Conservation (phyloP, 2,797 vertebrate genomes). For the Xenentodon cancila region DNA sequence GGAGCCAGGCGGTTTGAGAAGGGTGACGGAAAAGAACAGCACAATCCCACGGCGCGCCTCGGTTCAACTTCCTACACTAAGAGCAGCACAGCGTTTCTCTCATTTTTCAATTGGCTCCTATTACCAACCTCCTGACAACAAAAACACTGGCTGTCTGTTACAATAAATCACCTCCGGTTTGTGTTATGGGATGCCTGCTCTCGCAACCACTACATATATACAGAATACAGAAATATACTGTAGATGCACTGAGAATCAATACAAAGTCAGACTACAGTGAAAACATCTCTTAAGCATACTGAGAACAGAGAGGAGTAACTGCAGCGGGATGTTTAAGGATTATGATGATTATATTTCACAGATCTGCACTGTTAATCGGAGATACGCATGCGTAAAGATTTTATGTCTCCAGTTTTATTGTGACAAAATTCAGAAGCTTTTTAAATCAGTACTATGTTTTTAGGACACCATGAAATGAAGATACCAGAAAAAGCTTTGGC, state of each 20-base stretch:
- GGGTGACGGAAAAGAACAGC: conserved; percentile 53
- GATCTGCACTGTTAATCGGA: too few relatives aligned
- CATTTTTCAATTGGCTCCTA: conserved; percentile 60
- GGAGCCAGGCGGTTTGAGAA: conserved; percentile 29
- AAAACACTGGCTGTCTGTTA: conserved; percentile 61
- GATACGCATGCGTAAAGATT: too few relatives aligned
- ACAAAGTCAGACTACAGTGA: conserved; percentile 20
- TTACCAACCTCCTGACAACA: conserved; percentile 58
- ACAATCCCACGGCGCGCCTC: conserved; percentile 44
- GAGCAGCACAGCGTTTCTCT: conserved; percentile 59
- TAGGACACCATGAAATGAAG: too few relatives aligned
- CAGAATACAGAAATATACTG: conserved; percentile 17
- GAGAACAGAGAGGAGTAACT: not conserved
- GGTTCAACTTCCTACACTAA: conserved; percentile 42
- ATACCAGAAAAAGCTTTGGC: too few relatives aligned
- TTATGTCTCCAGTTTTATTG: too few relatives aligned
- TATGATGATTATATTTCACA: too few relatives aligned
- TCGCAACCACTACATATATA: conserved; percentile 31
- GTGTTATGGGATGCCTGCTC: conserved; percentile 27
- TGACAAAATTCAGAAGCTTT: too few relatives aligned
- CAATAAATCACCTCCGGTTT: conserved; percentile 59
- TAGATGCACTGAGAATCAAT: conserved; percentile 2
- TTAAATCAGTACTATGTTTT: too few relatives aligned
- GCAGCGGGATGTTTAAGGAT: not conserved
- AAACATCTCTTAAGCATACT: conserved; percentile 16